Conservation (phyloP, 2,113 vertebrate species). For the Solea solea region DNA sequence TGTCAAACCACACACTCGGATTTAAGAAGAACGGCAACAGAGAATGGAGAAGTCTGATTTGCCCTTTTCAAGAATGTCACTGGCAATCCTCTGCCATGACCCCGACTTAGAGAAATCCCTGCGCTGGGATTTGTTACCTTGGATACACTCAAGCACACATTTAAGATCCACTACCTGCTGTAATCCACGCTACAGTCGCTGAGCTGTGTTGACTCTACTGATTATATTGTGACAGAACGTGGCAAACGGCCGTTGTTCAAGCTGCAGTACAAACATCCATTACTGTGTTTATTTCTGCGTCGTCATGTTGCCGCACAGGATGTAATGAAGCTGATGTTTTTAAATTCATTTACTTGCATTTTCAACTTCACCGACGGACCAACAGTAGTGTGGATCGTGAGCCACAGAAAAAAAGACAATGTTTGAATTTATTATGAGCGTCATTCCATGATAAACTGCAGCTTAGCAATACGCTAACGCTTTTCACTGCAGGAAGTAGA, state of each 20-base stretch:
- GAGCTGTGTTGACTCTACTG: constrained; percentile 1
- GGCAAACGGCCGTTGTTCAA: background rate
- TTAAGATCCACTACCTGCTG: constrained; percentile 31
- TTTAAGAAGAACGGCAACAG: background rate
- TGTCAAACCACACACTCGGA: background rate
- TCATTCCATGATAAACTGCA: too few species aligned
- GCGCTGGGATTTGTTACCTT: constrained; percentile 46
- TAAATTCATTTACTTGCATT: too few species aligned
- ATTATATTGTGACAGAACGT: background rate
- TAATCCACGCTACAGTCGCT: background rate
- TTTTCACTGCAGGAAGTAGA: too few species aligned
- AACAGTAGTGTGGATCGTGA: too few species aligned
- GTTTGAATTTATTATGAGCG: too few species aligned
- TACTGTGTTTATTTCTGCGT: constrained; percentile 11
- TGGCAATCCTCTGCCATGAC: constrained; percentile 45
- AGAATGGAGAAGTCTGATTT: constrained; percentile 30
- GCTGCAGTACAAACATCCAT: constrained; percentile 1
- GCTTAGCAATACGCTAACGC: too few species aligned
- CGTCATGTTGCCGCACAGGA: background rate
- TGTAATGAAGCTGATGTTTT: background rate
- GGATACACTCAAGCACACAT: constrained; percentile 37
- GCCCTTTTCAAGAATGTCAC: constrained; percentile 59
- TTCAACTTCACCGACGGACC: too few species aligned
- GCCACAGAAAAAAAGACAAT: too few species aligned
- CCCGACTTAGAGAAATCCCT: constrained; percentile 21